Conservation (phyloP, 2,113 vertebrate genomes). For the Pterocles gutturalis region DNA sequence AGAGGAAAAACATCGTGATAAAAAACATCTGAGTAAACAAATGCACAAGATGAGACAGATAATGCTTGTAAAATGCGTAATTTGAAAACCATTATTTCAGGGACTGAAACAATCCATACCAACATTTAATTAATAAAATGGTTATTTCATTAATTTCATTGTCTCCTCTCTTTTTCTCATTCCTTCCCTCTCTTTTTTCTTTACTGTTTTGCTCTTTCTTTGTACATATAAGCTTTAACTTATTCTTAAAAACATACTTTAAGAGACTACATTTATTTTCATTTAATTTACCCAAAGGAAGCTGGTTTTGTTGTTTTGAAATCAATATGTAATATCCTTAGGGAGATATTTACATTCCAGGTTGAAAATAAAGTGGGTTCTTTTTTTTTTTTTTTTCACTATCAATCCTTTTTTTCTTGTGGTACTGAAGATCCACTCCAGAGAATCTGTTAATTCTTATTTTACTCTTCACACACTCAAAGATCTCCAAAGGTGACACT, state of each 20-base stretch:
- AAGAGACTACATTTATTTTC: background rate
- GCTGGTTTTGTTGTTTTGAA: background rate
- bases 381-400: background rate
- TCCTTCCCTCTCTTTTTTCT: background rate
- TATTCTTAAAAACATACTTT: background rate
- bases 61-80: background rate
- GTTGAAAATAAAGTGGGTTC: background rate
- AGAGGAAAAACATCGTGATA: background rate
- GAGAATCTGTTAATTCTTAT: constrained; percentile 30
- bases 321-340: background rate
- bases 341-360: constrained; percentile 5
- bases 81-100: background rate
- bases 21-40: background rate
- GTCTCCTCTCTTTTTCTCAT: background rate
- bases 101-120: background rate
- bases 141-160: background rate
- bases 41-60: background rate
- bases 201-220: background rate
- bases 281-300: constrained; percentile 26
- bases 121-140: background rate
- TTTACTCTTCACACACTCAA: constrained; percentile 10
- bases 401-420: background rate
- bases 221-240: background rate
- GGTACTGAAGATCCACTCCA: constrained; percentile 6
- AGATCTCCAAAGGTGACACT: constrained; percentile 10